Evolutionary conservation across 1,140 invertebrate species (phyloP), one percentile per base, ranked within the genome.

Genomic region (Colletes gigas): DNA sequence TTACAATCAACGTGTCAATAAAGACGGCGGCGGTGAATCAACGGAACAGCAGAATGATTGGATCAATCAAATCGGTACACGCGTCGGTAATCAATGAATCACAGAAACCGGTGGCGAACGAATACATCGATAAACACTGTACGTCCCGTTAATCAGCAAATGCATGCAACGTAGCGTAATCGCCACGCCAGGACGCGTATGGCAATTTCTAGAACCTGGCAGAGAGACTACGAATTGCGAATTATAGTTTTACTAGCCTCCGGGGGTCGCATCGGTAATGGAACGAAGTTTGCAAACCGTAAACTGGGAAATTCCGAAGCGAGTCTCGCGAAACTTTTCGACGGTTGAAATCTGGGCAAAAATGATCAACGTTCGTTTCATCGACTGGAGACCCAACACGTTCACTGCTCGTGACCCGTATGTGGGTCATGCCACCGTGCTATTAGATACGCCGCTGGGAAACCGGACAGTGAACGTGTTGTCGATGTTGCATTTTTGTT

Each of bases 21-120:
- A 17, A 71, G 12, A 1, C 7, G 41, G 19, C 39, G 21, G 3
- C 9, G 6, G n/a, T 5, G n/a, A 15, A 72, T 17, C 41, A 15
- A 12, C 59, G 30, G n/a, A 70, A 55, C 50, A n/a, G 54, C 12
- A 8, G 15, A 41, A 55, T 8, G 15, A 41, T 70, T 39, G n/a
- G 68, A 15, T 10, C 8, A 60, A 72, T 62, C 10, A 14, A 50
- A 62, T 44, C 19, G 12, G 12, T 21, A 30, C 59, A 60, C 59
- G 59, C 21, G 3, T 8, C n/a, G 71, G 10, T 73, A 62, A 74
- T 54, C 60, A 15, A 73, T 52, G 71, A 30, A 52, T 50, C 62
- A 17, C 15, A n/a, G 54, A 57, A 57, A 57, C 9, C 4, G 54
- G 15, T 4, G 7, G 15, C 54, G 17, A 55, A 17, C 54, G 54